phyloP scores from a whole-genome alignment of 2,797 vertebrate genomes.

The Australoheros facetus region DNA sequence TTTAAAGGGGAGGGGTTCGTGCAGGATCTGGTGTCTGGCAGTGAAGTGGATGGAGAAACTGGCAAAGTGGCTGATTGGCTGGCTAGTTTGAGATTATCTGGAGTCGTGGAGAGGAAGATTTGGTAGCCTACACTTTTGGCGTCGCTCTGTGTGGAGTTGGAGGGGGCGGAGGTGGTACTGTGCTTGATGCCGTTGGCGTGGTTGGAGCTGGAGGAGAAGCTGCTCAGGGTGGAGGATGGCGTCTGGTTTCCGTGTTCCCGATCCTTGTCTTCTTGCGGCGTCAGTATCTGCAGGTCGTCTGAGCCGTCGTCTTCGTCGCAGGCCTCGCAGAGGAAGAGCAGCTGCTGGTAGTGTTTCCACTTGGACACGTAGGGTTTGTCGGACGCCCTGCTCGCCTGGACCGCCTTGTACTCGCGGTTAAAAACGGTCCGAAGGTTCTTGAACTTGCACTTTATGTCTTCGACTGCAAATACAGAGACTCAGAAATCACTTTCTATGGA shows the following conservation, averaged over 20 bases:
- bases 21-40: conserved; percentile 8
- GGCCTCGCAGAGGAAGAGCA: conserved; percentile 67
- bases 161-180: neutral
- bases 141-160: neutral
- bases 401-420: conserved; percentile 60
- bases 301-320: conserved; percentile 50
- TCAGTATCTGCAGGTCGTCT: conserved; percentile 19
- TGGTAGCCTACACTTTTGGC: neutral
- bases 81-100: neutral
- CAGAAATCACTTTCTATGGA: neutral
- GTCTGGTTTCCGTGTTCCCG: conserved; percentile 17
- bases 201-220: conserved; percentile 33
- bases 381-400: conserved; percentile 14
- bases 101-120: conserved; percentile 1
- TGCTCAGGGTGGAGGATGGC: conserved; percentile 18
- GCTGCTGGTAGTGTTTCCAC: conserved; percentile 71
- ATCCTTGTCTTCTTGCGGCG: conserved; percentile 21
- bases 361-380: conserved; percentile 57
- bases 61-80: neutral
- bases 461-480: conserved; percentile 51
- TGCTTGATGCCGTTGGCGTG: conserved; percentile 16
- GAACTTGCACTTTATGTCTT: conserved; percentile 70
- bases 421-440: conserved; percentile 73
- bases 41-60: conserved; percentile 14
- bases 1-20: neutral